These are phyloP conservation scores for Carcinoscorpius rotundicauda DNA, from an alignment of 1,140 invertebrate species.

Conservation along the genomic window DNA sequence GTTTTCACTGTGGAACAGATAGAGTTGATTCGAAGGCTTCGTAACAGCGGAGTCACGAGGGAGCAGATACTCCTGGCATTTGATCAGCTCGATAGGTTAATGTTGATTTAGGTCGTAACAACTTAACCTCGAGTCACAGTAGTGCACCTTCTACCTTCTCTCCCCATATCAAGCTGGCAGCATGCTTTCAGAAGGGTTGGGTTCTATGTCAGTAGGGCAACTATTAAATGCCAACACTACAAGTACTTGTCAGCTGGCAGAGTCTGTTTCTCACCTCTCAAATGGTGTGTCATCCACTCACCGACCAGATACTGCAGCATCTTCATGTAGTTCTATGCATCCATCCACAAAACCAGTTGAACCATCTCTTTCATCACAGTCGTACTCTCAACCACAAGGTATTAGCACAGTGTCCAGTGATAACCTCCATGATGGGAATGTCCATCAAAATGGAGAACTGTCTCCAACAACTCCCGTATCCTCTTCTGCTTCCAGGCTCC, in stretches of 20 bases:
- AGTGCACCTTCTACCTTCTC: constrained; percentile 8
- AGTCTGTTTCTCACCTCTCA: not conserved
- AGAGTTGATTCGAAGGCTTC: constrained; percentile 32
- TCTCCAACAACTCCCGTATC: constrained; percentile 18
- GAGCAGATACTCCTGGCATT: constrained; percentile 34
- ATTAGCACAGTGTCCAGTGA: constrained; percentile 18
- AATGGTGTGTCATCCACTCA: constrained; percentile 9
- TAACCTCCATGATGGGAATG: constrained; percentile 6
- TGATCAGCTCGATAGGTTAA: constrained; percentile 33
- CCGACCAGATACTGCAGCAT: constrained; percentile 4
- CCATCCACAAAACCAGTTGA: constrained; percentile 1
- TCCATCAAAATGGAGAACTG: constrained; percentile 17
- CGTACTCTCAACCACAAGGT: constrained; percentile 16
- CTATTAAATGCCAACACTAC: too few species aligned
- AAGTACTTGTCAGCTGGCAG: too few species aligned
- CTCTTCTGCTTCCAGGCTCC: constrained; percentile 21
- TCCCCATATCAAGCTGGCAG: not conserved
- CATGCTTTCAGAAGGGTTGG: too few species aligned
- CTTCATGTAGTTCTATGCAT: constrained; percentile 3
- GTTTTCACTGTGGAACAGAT: constrained; percentile 36
- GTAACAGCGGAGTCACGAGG: constrained; percentile 35
- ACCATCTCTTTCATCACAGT: not conserved
- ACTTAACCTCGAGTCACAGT: not conserved
- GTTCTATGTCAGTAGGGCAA: too few species aligned
- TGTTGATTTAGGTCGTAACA: constrained; percentile 17